Percentiles rank a stretch among this genome's conserved stretches.
phyloP scores from a whole-genome alignment of 2,113 vertebrate species.

The Phyllostomus discolor region DNA sequence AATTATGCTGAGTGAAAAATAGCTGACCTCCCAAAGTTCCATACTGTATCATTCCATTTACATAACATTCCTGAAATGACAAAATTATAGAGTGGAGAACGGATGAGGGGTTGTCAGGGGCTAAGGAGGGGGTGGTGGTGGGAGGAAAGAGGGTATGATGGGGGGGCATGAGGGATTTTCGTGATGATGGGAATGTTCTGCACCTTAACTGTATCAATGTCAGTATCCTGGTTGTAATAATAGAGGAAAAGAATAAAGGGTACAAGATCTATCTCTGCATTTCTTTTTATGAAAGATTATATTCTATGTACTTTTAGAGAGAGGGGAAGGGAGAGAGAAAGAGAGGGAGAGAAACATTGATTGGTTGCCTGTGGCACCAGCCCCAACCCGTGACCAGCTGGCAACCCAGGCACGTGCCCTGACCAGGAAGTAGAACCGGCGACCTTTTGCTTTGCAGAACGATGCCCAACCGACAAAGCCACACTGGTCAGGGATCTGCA shows the following conservation, averaged over 20 bases:
- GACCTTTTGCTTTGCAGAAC: too few species aligned
- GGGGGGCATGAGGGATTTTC: background rate
- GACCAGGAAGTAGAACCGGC: too few species aligned
- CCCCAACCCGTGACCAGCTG: too few species aligned
- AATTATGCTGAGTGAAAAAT: background rate
- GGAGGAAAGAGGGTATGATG: background rate
- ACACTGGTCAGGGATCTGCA: background rate
- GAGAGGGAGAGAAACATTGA: too few species aligned
- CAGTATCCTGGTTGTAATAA: background rate
- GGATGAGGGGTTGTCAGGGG: background rate
- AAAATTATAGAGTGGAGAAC: background rate
- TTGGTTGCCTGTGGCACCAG: too few species aligned
- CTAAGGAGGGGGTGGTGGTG: background rate
- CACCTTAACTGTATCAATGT: background rate
- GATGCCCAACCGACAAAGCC: too few species aligned
- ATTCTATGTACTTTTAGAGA: too few species aligned
- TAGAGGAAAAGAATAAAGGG: background rate
- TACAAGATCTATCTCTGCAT: background rate
- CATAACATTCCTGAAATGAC: background rate
- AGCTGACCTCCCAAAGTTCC: background rate
- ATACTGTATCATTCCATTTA: background rate
- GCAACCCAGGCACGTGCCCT: too few species aligned
- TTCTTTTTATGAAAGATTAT: background rate
- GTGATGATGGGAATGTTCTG: background rate
- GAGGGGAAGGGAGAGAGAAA: too few species aligned